Evolutionary conservation across 2,113 vertebrate species (phyloP).

Genomic region (Pseudolaguvia tuberculata): DNA sequence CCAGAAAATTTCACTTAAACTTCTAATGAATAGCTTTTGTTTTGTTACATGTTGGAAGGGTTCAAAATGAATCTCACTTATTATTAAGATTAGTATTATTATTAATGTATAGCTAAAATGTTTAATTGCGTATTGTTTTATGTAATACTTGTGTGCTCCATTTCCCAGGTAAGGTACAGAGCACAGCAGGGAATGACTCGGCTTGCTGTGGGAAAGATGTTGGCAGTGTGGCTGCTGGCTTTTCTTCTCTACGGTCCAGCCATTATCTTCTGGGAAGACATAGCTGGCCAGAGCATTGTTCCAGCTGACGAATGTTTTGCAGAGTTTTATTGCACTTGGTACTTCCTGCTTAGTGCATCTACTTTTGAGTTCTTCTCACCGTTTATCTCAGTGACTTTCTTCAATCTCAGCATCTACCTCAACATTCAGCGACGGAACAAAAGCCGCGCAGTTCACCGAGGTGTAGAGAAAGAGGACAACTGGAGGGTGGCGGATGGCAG

Average conservation of each 20-base stretch:
- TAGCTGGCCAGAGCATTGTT: constrained; percentile 62
- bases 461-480: constrained; percentile 42
- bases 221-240: constrained; percentile 76
- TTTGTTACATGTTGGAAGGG: no score
- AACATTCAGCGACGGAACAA: constrained; percentile 72
- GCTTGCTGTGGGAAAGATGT: constrained; percentile 73
- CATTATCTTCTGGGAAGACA: constrained; percentile 73
- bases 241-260: constrained; percentile 83
- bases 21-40: no score
- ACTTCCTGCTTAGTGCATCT: constrained; percentile 75
- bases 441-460: constrained; percentile 45
- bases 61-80: no score
- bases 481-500: constrained; percentile 46
- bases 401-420: constrained; percentile 81
- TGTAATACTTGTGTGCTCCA: background rate
- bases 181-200: constrained; percentile 66
- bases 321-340: constrained; percentile 77
- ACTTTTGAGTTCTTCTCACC: constrained; percentile 86
- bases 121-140: background rate
- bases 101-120: background rate
- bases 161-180: constrained; percentile 77
- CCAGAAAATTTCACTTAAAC: no score
- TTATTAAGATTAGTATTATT: background rate
- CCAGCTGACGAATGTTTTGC: constrained; percentile 69
- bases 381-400: constrained; percentile 76